Evolutionary conservation across 1,140 invertebrate species (phyloP).

Genomic region (Sarcophaga bullata): DNA sequence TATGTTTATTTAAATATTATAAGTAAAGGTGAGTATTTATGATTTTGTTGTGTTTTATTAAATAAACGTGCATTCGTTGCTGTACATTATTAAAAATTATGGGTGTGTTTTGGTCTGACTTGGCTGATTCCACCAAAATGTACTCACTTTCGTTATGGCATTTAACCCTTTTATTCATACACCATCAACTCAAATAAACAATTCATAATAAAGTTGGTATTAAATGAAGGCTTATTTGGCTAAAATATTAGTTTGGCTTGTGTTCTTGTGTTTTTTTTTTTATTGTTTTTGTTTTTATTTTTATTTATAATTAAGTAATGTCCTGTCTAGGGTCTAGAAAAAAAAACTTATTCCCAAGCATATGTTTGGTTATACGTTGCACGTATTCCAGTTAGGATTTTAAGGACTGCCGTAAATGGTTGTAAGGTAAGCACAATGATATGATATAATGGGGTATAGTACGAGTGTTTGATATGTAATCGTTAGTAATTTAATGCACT

Average conservation of each 20-base stretch:
- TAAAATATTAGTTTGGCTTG: constrained; percentile 1
- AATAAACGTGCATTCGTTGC: constrained; percentile 3
- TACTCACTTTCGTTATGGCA: not conserved
- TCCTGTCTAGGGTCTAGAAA: not conserved
- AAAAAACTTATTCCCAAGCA: too few species aligned
- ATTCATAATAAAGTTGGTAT: not conserved
- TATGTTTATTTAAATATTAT: constrained; percentile 3
- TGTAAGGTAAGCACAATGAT: not conserved
- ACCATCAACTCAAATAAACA: not conserved
- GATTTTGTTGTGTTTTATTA: constrained; percentile 24
- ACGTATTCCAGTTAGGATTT: not conserved
- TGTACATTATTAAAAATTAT: not conserved
- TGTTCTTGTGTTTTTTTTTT: not conserved
- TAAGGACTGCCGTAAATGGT: not conserved
- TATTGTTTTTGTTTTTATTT: constrained; percentile 15
- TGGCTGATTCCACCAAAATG: not conserved
- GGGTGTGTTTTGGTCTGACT: not conserved
- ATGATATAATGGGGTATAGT: not conserved
- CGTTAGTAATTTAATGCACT: constrained; percentile 2
- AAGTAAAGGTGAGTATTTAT: constrained; percentile 30
- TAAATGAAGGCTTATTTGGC: constrained; percentile 28
- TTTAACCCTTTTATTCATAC: constrained; percentile 29
- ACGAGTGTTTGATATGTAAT: too few species aligned
- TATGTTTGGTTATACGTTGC: not conserved
- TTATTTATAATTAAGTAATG: constrained; percentile 30